Percentiles rank a stretch among this genome's conserved stretches.
Conservation (phyloP, 2,113 vertebrate species). For the Bubo bubo region DNA sequence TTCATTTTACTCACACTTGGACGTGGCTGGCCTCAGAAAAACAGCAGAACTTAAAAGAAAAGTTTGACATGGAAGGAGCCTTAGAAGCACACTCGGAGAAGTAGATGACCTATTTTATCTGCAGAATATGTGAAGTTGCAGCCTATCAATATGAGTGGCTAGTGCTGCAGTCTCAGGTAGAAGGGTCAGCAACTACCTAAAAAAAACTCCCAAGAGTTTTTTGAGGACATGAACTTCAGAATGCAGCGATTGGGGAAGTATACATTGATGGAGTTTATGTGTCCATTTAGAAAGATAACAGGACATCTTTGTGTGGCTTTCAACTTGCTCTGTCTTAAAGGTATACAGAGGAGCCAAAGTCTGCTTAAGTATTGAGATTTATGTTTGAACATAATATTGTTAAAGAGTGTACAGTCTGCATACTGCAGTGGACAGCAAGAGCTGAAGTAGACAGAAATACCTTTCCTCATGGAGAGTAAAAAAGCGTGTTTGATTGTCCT, state of each 20-base stretch:
- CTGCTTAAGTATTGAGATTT: background rate
- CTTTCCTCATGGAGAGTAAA: background rate
- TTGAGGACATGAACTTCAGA: background rate
- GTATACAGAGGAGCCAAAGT: background rate
- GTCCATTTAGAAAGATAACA: background rate
- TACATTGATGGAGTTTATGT: background rate
- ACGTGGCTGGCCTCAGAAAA: background rate
- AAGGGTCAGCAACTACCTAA: background rate
- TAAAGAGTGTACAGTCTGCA: background rate
- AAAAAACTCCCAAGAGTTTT: background rate
- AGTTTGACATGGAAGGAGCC: background rate
- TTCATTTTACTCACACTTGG: background rate
- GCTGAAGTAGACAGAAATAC: background rate
- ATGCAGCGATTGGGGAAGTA: background rate
- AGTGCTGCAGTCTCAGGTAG: background rate
- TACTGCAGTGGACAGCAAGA: background rate
- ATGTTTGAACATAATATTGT: background rate
- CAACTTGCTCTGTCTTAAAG: background rate
- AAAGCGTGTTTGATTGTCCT: background rate
- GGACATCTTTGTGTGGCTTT: background rate
- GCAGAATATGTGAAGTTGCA: background rate
- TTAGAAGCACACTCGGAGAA: background rate
- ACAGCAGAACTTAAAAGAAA: background rate
- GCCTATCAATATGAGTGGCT: background rate
- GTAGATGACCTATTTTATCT: background rate